Evolutionary conservation across 1,140 invertebrate genomes (phyloP), one percentile per base, ranked within the genome.

Genomic region (Ephestia elutella): DNA sequence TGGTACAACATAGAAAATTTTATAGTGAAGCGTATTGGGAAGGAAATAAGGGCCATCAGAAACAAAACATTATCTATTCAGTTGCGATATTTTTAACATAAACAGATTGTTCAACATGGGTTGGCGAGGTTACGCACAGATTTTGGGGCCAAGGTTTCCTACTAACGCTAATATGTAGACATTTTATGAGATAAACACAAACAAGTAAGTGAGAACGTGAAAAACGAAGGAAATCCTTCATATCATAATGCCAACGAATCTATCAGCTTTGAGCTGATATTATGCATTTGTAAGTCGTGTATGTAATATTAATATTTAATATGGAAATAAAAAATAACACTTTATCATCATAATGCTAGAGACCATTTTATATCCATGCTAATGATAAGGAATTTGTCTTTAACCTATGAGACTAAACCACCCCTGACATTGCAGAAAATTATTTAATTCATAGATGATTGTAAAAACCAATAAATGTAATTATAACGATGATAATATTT

Each of bases 141-240:
- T 80, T 85, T 84, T 84, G 77, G 70, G 83, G 83, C 81, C 83
- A 86, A 86, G 83, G 83, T 72, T 73, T 64, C 25, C 21, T 18
- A 17, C 35, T 57, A 66, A 67, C 73, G 78, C 80, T 84, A 80
- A 84, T 78, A 81, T 75, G 71, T 78, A 73, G 70, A 81, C 75
- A 75, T 78, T 80, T 76, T 77, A 73, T 71, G 68, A 71, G 67
- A 69, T 72, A 73, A 65, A 66, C 64, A 67, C 62, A 65, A 65
- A 68, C 67, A 66, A 35, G 18, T 56, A 25, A 49, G 30, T 70
- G 15, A 68, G 49, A 62, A 66, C 57, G 57, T 66, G 49, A 54
- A 68, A 71, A 68, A 62, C 56, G 68, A 49, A 59, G 59, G 62
- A 67, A 64, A 68, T 63, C 49, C 17, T 11, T 53, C 49, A 53